Evolutionary conservation across 1,140 invertebrate species (phyloP).

Genomic region (Apis laboriosa): DNA sequence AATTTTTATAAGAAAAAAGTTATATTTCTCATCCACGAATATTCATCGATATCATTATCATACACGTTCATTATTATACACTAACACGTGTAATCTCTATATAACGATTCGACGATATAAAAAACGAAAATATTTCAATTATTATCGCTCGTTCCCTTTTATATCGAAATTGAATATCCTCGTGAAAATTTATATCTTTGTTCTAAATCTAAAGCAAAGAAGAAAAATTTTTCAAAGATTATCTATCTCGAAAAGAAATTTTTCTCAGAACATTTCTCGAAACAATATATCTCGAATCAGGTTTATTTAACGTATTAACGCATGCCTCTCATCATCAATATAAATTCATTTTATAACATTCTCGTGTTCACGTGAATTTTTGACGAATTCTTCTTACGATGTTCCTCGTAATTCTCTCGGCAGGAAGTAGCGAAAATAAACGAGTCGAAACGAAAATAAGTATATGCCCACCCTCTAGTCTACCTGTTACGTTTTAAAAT

Average conservation of each 20-base stretch:
- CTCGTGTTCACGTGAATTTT: neutral
- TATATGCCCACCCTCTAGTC: neutral
- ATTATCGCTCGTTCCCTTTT: no score
- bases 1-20: neutral
- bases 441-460: slow-evolving; percentile 38
- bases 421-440: slow-evolving; percentile 39
- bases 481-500: slow-evolving; percentile 35
- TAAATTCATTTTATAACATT: neutral
- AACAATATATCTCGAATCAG: no score
- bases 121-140: neutral
- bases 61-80: no score
- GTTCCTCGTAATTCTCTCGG: neutral
- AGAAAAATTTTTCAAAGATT: no score
- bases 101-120: neutral
- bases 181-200: neutral
- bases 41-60: neutral
- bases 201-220: no score
- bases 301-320: no score
- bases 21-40: neutral
- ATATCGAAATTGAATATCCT: neutral
- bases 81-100: no score
- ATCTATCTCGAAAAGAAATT: neutral
- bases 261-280: no score
- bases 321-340: no score
- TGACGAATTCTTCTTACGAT: neutral